A percentile compares a stretch with the other conserved stretches of the same genome.
These are phyloP conservation scores for Microctonus aethiopoides DNA, from an alignment of 2,888 invertebrate genomes.

Conservation along the genomic window DNA sequence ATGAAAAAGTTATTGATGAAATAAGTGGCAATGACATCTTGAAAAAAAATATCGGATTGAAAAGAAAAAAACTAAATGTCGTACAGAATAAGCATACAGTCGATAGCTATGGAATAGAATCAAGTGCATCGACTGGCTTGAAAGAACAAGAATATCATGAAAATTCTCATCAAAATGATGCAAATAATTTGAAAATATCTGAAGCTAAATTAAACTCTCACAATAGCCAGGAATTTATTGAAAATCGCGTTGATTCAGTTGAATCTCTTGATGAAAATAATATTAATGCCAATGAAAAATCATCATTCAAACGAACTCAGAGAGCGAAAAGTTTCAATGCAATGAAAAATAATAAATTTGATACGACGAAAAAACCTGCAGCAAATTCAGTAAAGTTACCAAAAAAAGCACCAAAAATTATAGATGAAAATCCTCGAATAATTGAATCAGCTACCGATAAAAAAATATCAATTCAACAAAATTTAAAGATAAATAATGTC, in stretches of 20 bases:
- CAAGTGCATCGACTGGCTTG: background rate
- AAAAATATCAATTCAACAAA: slow-evolving; percentile 37
- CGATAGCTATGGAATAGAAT: background rate
- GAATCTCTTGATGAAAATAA: background rate
- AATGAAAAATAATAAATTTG: slow-evolving; percentile 55
- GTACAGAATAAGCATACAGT: background rate
- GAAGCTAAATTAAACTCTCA: background rate
- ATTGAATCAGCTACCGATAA: slow-evolving; percentile 57
- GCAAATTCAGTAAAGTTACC: slow-evolving; percentile 20
- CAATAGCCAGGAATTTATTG: background rate
- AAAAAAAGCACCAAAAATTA: slow-evolving; percentile 50
- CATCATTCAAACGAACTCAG: slow-evolving; percentile 14
- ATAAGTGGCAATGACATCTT: background rate
- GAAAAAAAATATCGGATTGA: background rate
- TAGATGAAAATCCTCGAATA: slow-evolving; percentile 48
- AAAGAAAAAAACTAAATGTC: background rate
- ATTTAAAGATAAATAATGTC: slow-evolving; percentile 48
- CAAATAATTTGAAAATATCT: background rate
- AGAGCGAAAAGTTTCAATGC: slow-evolving; percentile 60
- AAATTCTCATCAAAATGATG: background rate
- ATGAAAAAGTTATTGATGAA: background rate
- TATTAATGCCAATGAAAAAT: slow-evolving; percentile 17
- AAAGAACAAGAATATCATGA: background rate
- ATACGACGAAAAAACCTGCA: slow-evolving; percentile 31
- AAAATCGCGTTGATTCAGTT: background rate